Evolutionary conservation across 2,888 invertebrate genomes (phyloP).

Genomic region (Pammene aurita): DNA sequence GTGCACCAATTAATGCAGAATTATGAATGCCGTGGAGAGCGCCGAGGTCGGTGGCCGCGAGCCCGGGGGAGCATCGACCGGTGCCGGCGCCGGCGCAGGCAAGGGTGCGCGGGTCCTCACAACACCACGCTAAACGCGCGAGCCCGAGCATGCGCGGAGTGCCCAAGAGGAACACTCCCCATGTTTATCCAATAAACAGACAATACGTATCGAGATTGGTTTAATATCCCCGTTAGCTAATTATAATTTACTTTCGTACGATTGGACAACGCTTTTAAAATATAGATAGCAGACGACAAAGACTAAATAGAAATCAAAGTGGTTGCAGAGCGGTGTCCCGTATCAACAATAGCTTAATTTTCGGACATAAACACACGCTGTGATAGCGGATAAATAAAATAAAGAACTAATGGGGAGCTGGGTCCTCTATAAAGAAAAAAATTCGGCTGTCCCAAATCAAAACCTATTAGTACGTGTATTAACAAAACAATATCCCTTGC

Average conservation of each 20-base stretch:
- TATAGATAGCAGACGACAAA: no score
- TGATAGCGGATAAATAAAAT: no score
- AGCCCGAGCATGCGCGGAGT: conserved; percentile 13
- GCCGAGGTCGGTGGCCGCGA: conserved; percentile 70
- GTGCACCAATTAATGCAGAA: conserved; percentile 58
- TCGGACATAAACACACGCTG: no score
- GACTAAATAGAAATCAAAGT: no score
- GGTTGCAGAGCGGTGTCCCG: no score
- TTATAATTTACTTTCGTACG: neutral
- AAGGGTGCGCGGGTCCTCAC: conserved; percentile 42
- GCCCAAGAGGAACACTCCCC: neutral
- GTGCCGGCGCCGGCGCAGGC: conserved; percentile 59
- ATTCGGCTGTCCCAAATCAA: no score
- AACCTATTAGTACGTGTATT: no score
- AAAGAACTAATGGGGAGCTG: no score
- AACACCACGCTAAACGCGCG: conserved; percentile 37
- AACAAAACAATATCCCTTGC: no score
- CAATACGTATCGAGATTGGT: neutral
- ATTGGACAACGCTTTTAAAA: no score
- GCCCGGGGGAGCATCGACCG: conserved; percentile 72
- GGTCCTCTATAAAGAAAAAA: no score
- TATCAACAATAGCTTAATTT: no score
- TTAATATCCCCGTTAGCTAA: neutral
- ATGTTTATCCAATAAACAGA: neutral
- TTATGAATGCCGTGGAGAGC: conserved; percentile 60